These are phyloP conservation scores for Lasius fuliginosus DNA, from an alignment of 2,888 invertebrate species.

Conservation along the genomic window DNA sequence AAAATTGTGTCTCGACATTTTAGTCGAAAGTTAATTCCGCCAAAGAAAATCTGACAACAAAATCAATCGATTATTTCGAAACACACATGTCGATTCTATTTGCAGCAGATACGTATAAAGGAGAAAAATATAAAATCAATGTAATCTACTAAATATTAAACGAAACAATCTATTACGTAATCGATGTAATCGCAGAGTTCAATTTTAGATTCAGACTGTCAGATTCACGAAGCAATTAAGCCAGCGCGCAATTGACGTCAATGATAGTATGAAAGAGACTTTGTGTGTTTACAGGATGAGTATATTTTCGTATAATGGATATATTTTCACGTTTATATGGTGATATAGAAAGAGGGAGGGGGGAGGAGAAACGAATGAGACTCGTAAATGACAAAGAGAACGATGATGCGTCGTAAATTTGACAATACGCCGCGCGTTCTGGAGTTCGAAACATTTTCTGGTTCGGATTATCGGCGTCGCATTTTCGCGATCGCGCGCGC, in stretches of 20 bases:
- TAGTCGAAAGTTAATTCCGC: constrained; percentile 8
- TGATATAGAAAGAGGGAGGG: not conserved
- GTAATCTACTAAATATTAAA: not conserved
- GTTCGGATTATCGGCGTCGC: not conserved
- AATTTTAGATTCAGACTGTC: not conserved
- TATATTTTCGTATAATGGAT: constrained; percentile 44
- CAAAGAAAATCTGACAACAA: not conserved
- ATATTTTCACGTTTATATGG: not conserved
- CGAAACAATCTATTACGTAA: not conserved
- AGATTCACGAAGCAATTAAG: constrained; percentile 9
- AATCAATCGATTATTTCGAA: not conserved
- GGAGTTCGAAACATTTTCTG: not conserved
- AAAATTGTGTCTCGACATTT: not conserved
- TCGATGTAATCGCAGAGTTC: not conserved
- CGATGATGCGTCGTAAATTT: not conserved
- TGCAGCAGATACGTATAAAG: too few species aligned
- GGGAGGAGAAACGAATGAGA: not conserved
- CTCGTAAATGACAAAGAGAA: constrained; percentile 17
- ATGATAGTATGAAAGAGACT: constrained; percentile 43
- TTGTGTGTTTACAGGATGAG: not conserved
- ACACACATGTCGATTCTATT: not conserved
- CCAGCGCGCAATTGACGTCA: constrained; percentile 59
- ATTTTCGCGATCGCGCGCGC: not conserved
- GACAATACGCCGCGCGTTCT: not conserved
- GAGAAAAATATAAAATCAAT: not conserved